Base-by-base conservation (phyloP, 2,888 invertebrate species). In the Phrixothrix hirtus region DNA sequence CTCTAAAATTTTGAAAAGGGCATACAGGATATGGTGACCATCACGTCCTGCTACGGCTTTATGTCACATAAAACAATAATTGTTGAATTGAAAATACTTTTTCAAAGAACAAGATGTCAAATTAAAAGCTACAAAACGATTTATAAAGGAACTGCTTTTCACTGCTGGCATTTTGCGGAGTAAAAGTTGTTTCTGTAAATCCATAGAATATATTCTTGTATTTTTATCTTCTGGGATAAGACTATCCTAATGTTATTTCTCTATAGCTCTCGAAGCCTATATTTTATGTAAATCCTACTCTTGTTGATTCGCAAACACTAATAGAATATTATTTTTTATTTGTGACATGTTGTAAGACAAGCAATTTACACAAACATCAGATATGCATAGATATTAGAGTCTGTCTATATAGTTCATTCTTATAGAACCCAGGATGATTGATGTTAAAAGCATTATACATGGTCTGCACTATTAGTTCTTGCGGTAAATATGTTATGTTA, bases 91-190 rank as follows among this genome's bases (percentile, higher is more conserved):
- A 2, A 21, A 21, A 17, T 36, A 21, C 7, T 17, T 50, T 26
- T 34, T 46, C 11, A 55, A 21, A 1, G 43, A 30, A 11, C 56
- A 1, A n/a, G n/a, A n/a, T n/a, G n/a, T n/a, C n/a, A n/a, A n/a
- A n/a, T n/a, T n/a, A n/a, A n/a, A n/a, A n/a, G 34, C 45, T 9
- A 50, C 43, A 1, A 59, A 27, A 5, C 51, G 29, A 30, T 51
- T 59, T 3, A 26, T 55, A 45, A 57, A 59, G 29, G 36, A 55
- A 16, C 45, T 21, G 12, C 29, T 29, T 21, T 57, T 57, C 6
- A 48, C 34, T 6, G 10, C 31, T 2, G 57, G 58, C 58, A 58
- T 59, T 6, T 30, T 49, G 17, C 57, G 57, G 1, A 59, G 11
- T n/a, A 57, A 16, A 1, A 56, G 17, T 1, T 54, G 50, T 46